A percentile compares a stretch with the other conserved stretches of the same genome.
These are phyloP conservation scores for Aleiodes alternator DNA, from an alignment of 2,888 invertebrate genomes.

Conservation along the genomic window DNA sequence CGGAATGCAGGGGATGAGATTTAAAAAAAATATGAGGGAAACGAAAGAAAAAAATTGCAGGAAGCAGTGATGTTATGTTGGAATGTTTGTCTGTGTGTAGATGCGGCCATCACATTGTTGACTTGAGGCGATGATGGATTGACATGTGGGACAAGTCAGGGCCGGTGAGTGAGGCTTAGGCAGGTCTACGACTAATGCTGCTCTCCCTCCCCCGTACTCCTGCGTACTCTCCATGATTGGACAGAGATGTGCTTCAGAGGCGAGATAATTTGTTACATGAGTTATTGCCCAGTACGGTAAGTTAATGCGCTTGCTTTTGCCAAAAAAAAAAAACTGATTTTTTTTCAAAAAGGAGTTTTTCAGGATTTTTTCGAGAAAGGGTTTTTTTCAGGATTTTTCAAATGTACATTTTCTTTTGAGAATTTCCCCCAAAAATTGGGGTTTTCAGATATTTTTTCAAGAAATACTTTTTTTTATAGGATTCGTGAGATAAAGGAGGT, in stretches of 20 bases:
- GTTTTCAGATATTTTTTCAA: too few species aligned
- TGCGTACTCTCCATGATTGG: slow-evolving; percentile 23
- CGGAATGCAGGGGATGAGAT: slow-evolving; percentile 39
- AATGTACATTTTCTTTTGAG: too few species aligned
- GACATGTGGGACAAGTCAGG: slow-evolving; percentile 66
- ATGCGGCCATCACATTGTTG: slow-evolving; percentile 76
- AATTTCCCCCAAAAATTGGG: too few species aligned
- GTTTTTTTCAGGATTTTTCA: not conserved
- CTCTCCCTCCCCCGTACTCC: slow-evolving; percentile 38
- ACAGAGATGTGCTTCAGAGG: slow-evolving; percentile 22
- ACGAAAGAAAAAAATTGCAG: slow-evolving; percentile 43
- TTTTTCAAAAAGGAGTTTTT: slow-evolving; percentile 3
- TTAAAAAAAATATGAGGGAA: slow-evolving; percentile 17
- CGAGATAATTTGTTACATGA: slow-evolving; percentile 9
- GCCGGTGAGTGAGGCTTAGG: slow-evolving; percentile 70
- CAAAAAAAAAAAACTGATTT: slow-evolving; percentile 20
- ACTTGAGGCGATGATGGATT: slow-evolving; percentile 63
- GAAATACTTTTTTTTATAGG: too few species aligned
- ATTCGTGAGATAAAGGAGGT: too few species aligned
- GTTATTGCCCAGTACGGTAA: slow-evolving; percentile 40
- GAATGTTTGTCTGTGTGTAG: slow-evolving; percentile 77
- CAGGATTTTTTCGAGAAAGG: slow-evolving; percentile 14
- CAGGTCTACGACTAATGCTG: slow-evolving; percentile 69
- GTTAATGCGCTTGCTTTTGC: slow-evolving; percentile 47
- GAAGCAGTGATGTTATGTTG: slow-evolving; percentile 73